Conservation (phyloP, 2,113 vertebrate species). For the Gymnorhina tibicen region DNA sequence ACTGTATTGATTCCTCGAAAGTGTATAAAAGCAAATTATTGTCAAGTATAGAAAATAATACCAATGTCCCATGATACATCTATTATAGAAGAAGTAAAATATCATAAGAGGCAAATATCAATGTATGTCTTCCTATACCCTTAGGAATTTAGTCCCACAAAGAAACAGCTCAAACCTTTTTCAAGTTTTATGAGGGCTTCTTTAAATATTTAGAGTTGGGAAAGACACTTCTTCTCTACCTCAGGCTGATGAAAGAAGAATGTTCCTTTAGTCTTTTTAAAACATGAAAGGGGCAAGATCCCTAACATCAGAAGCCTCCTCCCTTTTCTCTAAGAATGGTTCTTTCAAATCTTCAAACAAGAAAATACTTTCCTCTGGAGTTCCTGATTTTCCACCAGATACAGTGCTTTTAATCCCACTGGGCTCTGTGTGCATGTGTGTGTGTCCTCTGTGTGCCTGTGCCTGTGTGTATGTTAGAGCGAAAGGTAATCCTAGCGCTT, state of each 20-base stretch:
- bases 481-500: not conserved
- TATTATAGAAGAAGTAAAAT: constrained; percentile 49
- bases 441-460: not conserved
- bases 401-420: not conserved
- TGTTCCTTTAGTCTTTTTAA: constrained; percentile 48
- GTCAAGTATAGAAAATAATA: constrained; percentile 14
- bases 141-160: constrained; percentile 35
- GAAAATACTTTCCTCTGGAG: constrained; percentile 14
- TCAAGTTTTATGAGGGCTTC: constrained; percentile 34
- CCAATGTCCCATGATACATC: not conserved
- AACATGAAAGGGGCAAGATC: constrained; percentile 46
- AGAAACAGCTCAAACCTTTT: constrained; percentile 51
- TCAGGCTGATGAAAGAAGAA: constrained; percentile 39
- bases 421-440: not conserved
- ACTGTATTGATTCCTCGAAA: not conserved
- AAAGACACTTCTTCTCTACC: constrained; percentile 34
- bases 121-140: not conserved
- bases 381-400: not conserved
- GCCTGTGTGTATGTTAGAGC: rapidly evolving
- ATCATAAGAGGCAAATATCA: constrained; percentile 37
- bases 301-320: constrained; percentile 16
- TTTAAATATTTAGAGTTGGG: constrained; percentile 69
- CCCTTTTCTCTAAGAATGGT: not conserved
- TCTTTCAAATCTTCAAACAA: constrained; percentile 51
- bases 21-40: not conserved